Percentiles rank a stretch among this genome's conserved stretches.
Evolutionary conservation across 23 tunicate genomes (phyloP).

Genomic region (Diplosoma virens): DNA sequence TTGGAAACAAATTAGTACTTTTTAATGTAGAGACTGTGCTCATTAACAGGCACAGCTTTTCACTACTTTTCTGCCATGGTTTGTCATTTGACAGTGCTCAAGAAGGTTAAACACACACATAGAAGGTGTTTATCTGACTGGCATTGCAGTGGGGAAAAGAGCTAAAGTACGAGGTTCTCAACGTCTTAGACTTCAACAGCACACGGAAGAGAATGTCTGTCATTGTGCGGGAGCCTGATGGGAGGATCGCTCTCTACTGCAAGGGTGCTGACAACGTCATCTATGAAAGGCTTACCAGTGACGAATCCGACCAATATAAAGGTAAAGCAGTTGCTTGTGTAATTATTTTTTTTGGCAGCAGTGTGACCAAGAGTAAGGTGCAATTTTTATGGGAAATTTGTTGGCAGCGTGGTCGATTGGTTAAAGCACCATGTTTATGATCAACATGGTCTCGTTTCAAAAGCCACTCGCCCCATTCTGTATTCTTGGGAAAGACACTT

Average conservation of each 20-base stretch:
- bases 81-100: too few species aligned
- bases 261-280: conserved; percentile 98
- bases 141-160: conserved; percentile 41
- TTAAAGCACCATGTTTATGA: too few species aligned
- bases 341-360: not conserved
- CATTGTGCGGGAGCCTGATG: conserved; percentile 64
- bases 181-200: conserved; percentile 90
- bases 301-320: not conserved
- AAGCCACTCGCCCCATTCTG: too few species aligned
- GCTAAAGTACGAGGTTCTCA: conserved; percentile 60
- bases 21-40: too few species aligned
- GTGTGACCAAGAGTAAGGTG: too few species aligned
- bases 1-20: too few species aligned
- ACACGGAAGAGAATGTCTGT: conserved; percentile 96
- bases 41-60: too few species aligned
- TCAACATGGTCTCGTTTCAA: too few species aligned
- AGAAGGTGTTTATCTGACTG: not conserved
- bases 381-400: too few species aligned
- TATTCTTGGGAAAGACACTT: too few species aligned
- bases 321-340: conserved; percentile 19
- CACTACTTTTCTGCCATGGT: too few species aligned
- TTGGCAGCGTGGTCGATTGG: too few species aligned
- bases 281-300: conserved; percentile 45
- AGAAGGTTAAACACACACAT: not conserved
- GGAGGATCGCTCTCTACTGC: conserved; percentile 70